Evolutionary conservation across 1,140 invertebrate species (phyloP).

Genomic region (Cydia amplana): DNA sequence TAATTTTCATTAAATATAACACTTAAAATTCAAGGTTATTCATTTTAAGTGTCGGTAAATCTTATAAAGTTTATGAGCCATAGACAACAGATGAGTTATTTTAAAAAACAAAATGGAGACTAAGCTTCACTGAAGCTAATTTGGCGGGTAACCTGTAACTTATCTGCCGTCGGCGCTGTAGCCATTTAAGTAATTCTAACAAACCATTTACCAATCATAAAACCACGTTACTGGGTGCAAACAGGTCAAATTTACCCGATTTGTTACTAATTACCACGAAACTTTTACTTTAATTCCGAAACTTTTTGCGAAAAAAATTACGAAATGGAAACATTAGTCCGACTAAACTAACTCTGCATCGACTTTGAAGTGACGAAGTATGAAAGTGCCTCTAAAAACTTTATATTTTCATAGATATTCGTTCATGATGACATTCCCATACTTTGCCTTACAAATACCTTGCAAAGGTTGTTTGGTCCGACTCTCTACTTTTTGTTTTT

Average conservation of each 20-base stretch:
- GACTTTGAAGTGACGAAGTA: too few species aligned
- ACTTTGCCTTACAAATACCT: too few species aligned
- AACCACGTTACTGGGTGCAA: conserved; percentile 17
- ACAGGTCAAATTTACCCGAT: conserved; percentile 9
- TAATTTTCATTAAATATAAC: neutral
- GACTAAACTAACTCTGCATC: too few species aligned
- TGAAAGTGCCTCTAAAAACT: too few species aligned
- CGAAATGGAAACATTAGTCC: neutral
- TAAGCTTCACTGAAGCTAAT: conserved; percentile 73
- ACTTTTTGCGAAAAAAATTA: neutral
- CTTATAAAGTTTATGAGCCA: neutral
- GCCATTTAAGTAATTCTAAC: conserved; percentile 6
- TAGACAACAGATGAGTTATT: neutral
- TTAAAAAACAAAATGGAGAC: neutral
- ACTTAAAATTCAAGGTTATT: neutral
- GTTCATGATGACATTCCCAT: too few species aligned
- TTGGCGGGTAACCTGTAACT: conserved; percentile 23
- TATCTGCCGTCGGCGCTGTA: neutral
- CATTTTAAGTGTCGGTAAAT: too few species aligned
- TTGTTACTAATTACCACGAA: conserved; percentile 8
- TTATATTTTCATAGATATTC: too few species aligned
- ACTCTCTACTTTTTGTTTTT: neutral
- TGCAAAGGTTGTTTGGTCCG: too few species aligned
- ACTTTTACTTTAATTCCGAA: neutral
- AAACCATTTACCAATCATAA: conserved; percentile 9